Evolutionary conservation across 2,888 invertebrate species (phyloP).

Genomic region (Andrena camellia): DNA sequence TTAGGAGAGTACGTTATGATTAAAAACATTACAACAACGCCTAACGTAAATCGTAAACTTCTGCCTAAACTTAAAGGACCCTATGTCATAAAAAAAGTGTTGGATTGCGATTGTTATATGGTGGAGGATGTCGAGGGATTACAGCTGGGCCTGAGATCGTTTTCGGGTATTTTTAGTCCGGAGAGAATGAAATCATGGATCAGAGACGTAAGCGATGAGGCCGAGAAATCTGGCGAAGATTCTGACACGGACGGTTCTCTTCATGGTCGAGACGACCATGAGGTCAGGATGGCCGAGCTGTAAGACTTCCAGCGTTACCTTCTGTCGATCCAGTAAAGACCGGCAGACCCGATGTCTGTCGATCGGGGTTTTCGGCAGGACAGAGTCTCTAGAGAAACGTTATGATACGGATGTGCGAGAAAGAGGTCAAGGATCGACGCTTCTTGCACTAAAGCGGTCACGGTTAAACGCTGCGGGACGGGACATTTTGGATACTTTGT

Average conservation of each 20-base stretch:
- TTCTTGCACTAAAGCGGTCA: no score
- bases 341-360: no score
- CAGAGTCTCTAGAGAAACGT: no score
- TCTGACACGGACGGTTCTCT: no score
- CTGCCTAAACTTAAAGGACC: not conserved
- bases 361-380: no score
- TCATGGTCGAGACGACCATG: conserved; percentile 10
- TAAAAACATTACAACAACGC: not conserved
- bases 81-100: conserved; percentile 2
- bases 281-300: conserved; percentile 8
- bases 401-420: no score
- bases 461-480: no score
- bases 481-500: no score
- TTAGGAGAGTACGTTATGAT: conserved; percentile 9
- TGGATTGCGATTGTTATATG: not conserved
- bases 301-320: no score
- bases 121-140: not conserved
- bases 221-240: no score
- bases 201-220: not conserved
- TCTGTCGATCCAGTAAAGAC: no score
- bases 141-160: not conserved
- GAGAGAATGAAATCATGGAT: conserved; percentile 8
- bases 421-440: no score
- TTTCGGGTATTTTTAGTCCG: not conserved
- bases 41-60: not conserved